A percentile compares a stretch with the other conserved stretches of the same genome.
These are phyloP conservation scores for Cassiopea xamachana DNA, from an alignment of 30 jellyfish, hydroid and myxozoan species.

Conservation along the genomic window DNA sequence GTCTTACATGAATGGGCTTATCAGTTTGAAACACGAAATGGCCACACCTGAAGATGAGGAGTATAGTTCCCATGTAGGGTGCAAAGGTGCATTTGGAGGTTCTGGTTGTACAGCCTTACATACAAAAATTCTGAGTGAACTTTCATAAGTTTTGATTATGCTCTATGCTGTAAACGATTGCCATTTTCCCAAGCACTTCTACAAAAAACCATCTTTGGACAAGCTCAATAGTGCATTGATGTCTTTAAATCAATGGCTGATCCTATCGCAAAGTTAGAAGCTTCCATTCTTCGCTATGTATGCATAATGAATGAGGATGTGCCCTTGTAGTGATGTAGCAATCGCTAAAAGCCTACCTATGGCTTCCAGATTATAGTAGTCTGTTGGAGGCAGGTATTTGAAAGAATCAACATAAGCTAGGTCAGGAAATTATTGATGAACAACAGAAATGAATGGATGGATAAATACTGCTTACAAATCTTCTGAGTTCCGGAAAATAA, in stretches of 20 bases:
- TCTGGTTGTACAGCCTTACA: too few relatives aligned
- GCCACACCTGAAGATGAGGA: too few relatives aligned
- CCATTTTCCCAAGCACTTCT: neutral
- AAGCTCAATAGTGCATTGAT: neutral
- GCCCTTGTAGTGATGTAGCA: neutral
- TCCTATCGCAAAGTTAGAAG: neutral
- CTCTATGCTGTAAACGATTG: too few relatives aligned
- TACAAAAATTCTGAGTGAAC: too few relatives aligned
- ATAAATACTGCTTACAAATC: too few relatives aligned
- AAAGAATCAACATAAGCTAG: neutral
- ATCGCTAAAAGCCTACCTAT: neutral
- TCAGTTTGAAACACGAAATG: too few relatives aligned
- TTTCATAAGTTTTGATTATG: too few relatives aligned
- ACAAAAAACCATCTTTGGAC: neutral
- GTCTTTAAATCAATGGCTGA: neutral
- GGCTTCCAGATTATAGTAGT: neutral
- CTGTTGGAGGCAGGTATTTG: neutral
- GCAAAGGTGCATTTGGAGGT: too few relatives aligned
- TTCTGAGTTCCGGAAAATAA: too few relatives aligned
- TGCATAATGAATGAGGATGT: neutral
- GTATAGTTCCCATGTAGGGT: too few relatives aligned
- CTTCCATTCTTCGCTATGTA: neutral
- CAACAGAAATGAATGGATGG: too few relatives aligned
- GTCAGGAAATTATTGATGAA: neutral
- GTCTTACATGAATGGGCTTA: too few relatives aligned